phyloP scores from a whole-genome alignment of 2,113 vertebrate species.

The Pogonocichla stellata region DNA sequence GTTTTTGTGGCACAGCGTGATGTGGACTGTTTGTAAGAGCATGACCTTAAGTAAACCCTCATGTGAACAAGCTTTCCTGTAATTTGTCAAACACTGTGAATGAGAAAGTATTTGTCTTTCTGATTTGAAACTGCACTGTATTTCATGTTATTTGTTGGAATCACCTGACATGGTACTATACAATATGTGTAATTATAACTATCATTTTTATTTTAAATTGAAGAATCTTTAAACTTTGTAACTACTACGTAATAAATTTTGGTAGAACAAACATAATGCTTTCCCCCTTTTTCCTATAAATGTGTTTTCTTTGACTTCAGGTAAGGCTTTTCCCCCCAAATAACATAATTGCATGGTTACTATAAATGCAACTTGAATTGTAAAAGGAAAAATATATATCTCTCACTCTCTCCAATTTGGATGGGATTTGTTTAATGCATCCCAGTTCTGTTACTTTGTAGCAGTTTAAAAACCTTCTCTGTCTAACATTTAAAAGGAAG shows the following conservation, averaged over 20 bases:
- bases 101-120: slow-evolving; percentile 77
- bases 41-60: slow-evolving; percentile 78
- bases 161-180: slow-evolving; percentile 73
- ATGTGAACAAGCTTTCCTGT: slow-evolving; percentile 70
- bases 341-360: slow-evolving; percentile 36
- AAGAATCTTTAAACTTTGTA: slow-evolving; percentile 90
- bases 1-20: slow-evolving; percentile 65
- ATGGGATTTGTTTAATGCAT: not conserved
- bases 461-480: not conserved
- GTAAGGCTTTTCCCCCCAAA: not conserved
- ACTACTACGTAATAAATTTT: slow-evolving; percentile 93
- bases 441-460: not conserved
- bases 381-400: not conserved
- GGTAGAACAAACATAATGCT: slow-evolving; percentile 83
- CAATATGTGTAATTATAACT: slow-evolving; percentile 74
- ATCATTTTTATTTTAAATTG: slow-evolving; percentile 85
- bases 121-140: slow-evolving; percentile 75
- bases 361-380: slow-evolving; percentile 30
- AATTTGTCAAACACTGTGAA: slow-evolving; percentile 78
- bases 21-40: slow-evolving; percentile 80
- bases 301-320: slow-evolving; percentile 59
- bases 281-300: slow-evolving; percentile 63
- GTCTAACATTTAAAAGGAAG: not conserved
- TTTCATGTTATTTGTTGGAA: slow-evolving; percentile 73
- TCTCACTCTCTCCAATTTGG: not conserved